Base-by-base conservation (phyloP, 2,797 vertebrate species). In the Champsocephalus esox region DNA sequence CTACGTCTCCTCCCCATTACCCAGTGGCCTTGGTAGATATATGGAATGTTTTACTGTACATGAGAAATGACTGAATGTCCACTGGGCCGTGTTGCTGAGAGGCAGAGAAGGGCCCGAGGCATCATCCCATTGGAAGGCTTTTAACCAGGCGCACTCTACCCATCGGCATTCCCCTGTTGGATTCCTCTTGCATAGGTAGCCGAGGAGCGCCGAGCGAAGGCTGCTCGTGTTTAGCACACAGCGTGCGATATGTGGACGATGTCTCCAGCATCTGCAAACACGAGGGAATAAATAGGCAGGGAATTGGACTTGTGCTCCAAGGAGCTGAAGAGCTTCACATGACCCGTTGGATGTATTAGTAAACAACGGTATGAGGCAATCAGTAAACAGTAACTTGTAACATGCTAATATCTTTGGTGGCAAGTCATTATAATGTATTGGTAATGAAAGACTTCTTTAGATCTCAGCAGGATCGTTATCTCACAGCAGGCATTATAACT, bases 11-110 rank as follows among this genome's bases (percentile, higher is more conserved):
- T 85, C 48, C 81, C 73, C 73, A 74, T 88, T 87, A 82, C 82
- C 80, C 82, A 69, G 49, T 63, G 81, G 85, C 84, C 88, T 89
- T 88, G 83, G 77, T 78, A 49, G 71, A 75, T 52, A 67, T 84
- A 81, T 83, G 71, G 34, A 77, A 11, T 82, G 48, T 75, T 56
- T 73, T 68, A 80, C 66, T 68, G 62, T 86, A 73, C 54, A 78
- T 77, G 84, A 90, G 77, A 74, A 81, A 90, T 86, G 71, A 73
- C 86, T 84, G 67, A 54, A 68, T 70, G 73, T 87, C 79, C 77
- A 74, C 70, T 45, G 67, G 74, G 71, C 65, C 61, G 71, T 82
- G 81, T 82, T 66, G 70, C 77, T 82, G 71, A 73, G 77, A 85
- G 72, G 70, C 70, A 82, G 73, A 80, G 51, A 74, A 75, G 17